phyloP scores from a whole-genome alignment of 2,888 invertebrate genomes.

The Boloria euphrosyne region DNA sequence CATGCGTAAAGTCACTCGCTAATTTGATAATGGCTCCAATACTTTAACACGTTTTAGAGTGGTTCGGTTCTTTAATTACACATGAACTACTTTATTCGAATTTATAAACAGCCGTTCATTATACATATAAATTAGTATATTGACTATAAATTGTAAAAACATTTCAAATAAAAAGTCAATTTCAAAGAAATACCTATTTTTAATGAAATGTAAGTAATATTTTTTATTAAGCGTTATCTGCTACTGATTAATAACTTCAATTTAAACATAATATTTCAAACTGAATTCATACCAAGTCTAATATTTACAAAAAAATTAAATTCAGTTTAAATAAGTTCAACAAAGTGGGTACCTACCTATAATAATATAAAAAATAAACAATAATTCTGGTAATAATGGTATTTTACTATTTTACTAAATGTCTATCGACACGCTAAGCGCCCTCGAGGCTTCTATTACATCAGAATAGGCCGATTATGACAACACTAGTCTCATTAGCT shows the following conservation, averaged over 20 bases:
- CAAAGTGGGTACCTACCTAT: background rate
- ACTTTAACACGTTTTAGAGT: background rate
- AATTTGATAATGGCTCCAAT: conserved; percentile 12
- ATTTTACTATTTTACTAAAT: conserved; percentile 25
- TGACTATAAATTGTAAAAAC: too few species aligned
- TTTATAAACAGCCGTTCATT: too few species aligned
- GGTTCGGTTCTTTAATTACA: background rate
- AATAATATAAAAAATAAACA: background rate
- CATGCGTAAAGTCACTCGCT: background rate
- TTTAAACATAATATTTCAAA: too few species aligned
- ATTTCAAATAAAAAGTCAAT: too few species aligned
- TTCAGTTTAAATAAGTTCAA: too few species aligned
- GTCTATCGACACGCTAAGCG: conserved; percentile 25
- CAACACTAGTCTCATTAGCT: conserved; percentile 36
- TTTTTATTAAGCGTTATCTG: too few species aligned
- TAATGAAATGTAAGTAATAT: too few species aligned
- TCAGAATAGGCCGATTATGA: conserved; percentile 37
- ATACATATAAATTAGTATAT: too few species aligned
- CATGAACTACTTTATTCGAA: background rate
- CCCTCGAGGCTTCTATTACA: conserved; percentile 36
- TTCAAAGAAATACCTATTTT: too few species aligned
- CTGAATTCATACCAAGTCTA: too few species aligned
- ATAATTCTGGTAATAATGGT: conserved; percentile 3
- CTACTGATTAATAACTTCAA: too few species aligned
- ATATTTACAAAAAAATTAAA: too few species aligned